A percentile compares a stretch with the other conserved stretches of the same genome.
Conservation (phyloP, 2,797 vertebrate genomes). For the Astyanax mexicanus region DNA sequence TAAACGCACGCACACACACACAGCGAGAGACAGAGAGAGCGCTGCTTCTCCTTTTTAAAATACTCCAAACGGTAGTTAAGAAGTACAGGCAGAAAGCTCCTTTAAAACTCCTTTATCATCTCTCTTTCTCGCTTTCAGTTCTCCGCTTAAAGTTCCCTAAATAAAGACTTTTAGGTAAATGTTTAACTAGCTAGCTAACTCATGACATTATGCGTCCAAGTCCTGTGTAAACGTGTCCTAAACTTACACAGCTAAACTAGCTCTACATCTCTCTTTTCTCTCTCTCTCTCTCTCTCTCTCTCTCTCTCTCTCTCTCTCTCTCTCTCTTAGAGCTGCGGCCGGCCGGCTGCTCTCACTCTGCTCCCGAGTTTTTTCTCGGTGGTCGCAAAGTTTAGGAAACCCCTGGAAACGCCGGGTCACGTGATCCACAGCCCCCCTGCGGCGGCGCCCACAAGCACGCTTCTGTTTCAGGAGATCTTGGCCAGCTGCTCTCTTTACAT, state of each 20-base stretch:
- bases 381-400: constrained; percentile 31
- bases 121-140: no score
- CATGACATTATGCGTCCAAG: neutral
- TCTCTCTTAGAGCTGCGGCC: no score
- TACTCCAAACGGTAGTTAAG: neutral
- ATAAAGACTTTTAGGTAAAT: no score
- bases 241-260: no score
- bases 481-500: constrained; percentile 23
- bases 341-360: neutral
- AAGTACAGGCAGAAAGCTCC: neutral
- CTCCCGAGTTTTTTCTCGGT: neutral
- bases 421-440: constrained; percentile 47
- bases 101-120: neutral
- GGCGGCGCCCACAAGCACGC: constrained; percentile 48
- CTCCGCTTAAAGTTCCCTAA: neutral
- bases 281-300: no score
- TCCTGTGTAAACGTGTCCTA: neutral
- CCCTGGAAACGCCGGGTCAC: constrained; percentile 48
- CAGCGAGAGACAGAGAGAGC: no score
- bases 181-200: no score
- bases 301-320: no score
- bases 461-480: constrained; percentile 56
- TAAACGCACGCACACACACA: no score
- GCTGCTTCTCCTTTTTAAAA: neutral
- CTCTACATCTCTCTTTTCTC: neutral